Evolutionary conservation across 2,888 invertebrate genomes (phyloP).

Genomic region (Limnephilus rhombicus): DNA sequence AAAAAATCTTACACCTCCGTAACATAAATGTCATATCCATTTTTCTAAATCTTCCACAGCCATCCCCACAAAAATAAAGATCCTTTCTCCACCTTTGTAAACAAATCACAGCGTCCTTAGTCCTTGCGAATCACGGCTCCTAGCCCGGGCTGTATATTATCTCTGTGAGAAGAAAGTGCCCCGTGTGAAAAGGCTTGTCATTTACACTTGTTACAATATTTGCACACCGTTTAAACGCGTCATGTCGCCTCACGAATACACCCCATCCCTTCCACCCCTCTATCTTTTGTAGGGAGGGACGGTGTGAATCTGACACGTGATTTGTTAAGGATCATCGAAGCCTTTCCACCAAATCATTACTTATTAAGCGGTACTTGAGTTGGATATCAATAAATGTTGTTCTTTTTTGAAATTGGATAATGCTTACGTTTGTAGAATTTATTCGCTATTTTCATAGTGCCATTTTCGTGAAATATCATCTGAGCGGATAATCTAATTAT

Average conservation of each 20-base stretch:
- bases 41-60: not conserved
- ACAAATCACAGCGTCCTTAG: conserved; percentile 15
- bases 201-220: conserved; percentile 48
- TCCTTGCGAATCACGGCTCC: not conserved
- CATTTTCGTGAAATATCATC: too few species aligned
- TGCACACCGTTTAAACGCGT: conserved; percentile 32
- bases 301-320: conserved; percentile 40
- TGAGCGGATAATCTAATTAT: too few species aligned
- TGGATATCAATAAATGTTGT: not conserved
- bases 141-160: not conserved
- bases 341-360: not conserved
- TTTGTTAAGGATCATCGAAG: conserved; percentile 21
- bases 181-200: conserved; percentile 36
- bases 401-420: too few species aligned
- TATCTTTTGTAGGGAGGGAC: not conserved
- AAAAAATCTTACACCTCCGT: too few species aligned
- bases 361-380: not conserved
- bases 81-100: conserved; percentile 8
- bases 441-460: not conserved
- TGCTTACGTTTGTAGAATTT: not conserved
- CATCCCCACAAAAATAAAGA: not conserved
- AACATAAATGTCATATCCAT: too few species aligned
- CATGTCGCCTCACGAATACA: conserved; percentile 28
- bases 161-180: not conserved
- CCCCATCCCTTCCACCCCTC: not conserved